phyloP scores from a whole-genome alignment of 2,113 vertebrate species.

The Archocentrus centrarchus region DNA sequence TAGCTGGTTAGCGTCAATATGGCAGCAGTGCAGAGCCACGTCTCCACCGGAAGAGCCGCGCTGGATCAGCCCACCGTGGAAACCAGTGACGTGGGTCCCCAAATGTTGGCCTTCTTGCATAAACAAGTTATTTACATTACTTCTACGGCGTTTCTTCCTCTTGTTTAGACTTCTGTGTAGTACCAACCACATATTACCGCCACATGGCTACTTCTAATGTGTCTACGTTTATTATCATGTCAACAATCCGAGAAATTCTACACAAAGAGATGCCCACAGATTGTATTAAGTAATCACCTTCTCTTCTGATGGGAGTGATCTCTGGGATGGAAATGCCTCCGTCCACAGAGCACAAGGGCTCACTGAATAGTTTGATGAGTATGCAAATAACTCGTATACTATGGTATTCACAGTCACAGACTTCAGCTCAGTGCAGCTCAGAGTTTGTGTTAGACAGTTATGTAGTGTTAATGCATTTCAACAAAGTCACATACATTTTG shows the following conservation, averaged over 20 bases:
- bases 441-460: background rate
- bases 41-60: constrained; percentile 77
- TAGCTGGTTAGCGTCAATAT: constrained; percentile 75
- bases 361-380: too few species aligned
- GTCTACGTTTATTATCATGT: background rate
- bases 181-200: background rate
- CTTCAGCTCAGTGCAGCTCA: too few species aligned
- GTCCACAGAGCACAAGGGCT: background rate
- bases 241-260: too few species aligned
- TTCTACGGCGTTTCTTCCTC: background rate
- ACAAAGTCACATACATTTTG: background rate
- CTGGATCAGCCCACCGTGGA: constrained; percentile 58
- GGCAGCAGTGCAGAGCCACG: constrained; percentile 79
- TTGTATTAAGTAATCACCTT: background rate
- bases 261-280: background rate
- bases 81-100: constrained; percentile 67
- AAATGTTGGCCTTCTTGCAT: constrained; percentile 30
- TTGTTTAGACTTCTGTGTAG: too few species aligned
- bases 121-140: background rate
- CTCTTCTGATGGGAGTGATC: background rate
- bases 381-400: too few species aligned
- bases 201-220: background rate
- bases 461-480: background rate
- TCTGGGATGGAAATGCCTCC: background rate
- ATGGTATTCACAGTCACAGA: background rate